A percentile compares a stretch with the other conserved stretches of the same genome.
Conservation (phyloP, 1,140 invertebrate species). For the Episyrphus balteatus region DNA sequence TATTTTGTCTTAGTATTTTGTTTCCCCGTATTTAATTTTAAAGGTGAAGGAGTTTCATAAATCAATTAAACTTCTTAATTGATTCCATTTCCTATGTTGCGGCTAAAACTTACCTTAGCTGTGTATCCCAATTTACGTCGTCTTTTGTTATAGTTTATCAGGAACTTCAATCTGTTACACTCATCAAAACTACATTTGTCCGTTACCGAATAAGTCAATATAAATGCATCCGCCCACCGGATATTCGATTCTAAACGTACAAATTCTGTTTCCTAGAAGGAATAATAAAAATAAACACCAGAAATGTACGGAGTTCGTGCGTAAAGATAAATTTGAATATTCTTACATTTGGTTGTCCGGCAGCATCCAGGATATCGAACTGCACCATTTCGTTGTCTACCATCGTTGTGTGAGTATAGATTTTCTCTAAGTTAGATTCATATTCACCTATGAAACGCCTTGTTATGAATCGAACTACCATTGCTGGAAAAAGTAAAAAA, state of each 20-base stretch:
- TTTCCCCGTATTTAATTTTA: too few species aligned
- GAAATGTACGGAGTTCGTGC: too few species aligned
- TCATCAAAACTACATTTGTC: slow-evolving; percentile 77
- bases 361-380: slow-evolving; percentile 70
- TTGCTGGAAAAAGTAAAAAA: slow-evolving; percentile 41
- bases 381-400: slow-evolving; percentile 67
- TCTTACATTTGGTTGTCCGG: slow-evolving; percentile 58
- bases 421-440: slow-evolving; percentile 64
- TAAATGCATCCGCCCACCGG: slow-evolving; percentile 72
- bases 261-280: slow-evolving; percentile 50
- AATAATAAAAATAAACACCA: too few species aligned
- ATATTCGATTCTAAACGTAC: slow-evolving; percentile 62
- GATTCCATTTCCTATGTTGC: too few species aligned
- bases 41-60: too few species aligned
- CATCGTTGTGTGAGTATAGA: slow-evolving; percentile 62
- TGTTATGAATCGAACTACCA: slow-evolving; percentile 71
- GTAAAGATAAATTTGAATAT: slow-evolving; percentile 5
- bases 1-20: too few species aligned
- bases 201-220: slow-evolving; percentile 73
- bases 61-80: too few species aligned
- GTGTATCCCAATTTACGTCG: slow-evolving; percentile 47
- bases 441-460: slow-evolving; percentile 75
- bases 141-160: slow-evolving; percentile 66
- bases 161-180: slow-evolving; percentile 64
- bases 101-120: slow-evolving; percentile 37